Percentiles rank a stretch among this genome's conserved stretches.
phyloP scores from a whole-genome alignment of 2,888 invertebrate species.

The Stenchaetothrips biformis region DNA sequence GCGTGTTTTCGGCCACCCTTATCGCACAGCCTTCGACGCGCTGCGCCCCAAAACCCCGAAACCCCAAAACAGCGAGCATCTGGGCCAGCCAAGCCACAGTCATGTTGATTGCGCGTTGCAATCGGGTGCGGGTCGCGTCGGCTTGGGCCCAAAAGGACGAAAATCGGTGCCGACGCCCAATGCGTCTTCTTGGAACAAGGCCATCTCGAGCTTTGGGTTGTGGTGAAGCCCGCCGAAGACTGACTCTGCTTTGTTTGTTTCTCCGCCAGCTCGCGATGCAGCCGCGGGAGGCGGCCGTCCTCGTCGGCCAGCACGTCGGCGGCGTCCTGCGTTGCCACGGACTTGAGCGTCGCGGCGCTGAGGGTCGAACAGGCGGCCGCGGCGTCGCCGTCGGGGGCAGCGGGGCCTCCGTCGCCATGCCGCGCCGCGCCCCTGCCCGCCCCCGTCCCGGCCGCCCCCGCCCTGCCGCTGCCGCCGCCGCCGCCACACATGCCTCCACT shows the following conservation, averaged over 20 bases:
- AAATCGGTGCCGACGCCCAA: background rate
- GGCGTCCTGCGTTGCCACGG: constrained; percentile 27
- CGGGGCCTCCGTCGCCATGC: background rate
- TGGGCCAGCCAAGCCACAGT: too few species aligned
- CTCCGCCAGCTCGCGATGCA: background rate
- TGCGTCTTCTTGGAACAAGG: background rate
- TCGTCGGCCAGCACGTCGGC: background rate
- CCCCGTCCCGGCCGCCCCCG: background rate
- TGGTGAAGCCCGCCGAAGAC: background rate
- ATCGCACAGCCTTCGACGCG: too few species aligned
- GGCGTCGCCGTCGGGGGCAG: background rate
- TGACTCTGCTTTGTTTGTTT: background rate
- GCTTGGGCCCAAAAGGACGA: background rate
- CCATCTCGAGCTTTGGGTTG: background rate
- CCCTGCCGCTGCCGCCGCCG: background rate
- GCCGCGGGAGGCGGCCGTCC: background rate
- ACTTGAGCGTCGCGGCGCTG: constrained; percentile 21
- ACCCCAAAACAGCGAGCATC: too few species aligned
- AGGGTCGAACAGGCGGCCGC: background rate
- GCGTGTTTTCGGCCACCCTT: too few species aligned
- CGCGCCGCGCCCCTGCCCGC: background rate
- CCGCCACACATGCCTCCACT: background rate
- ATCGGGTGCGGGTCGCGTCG: background rate
- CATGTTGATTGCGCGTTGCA: background rate
- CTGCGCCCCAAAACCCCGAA: too few species aligned